These are phyloP conservation scores for Trichogramma dendrolimi DNA, from an alignment of 2,888 invertebrate species.

Conservation along the genomic window DNA sequence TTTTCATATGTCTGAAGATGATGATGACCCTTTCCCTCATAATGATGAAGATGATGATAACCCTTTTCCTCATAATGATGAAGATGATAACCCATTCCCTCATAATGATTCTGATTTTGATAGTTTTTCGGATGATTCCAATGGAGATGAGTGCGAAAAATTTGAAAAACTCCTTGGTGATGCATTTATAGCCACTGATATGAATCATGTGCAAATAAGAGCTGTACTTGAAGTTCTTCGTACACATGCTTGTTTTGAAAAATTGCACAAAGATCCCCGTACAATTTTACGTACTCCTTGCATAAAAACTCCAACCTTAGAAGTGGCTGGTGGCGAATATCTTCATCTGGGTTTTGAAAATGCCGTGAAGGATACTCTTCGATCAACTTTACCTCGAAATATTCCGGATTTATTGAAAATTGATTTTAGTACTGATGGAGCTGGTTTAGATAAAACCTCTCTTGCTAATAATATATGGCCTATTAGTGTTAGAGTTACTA, in stretches of 20 bases:
- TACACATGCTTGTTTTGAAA: background rate
- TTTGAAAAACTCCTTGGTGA: no score
- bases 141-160: no score
- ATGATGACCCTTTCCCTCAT: no score
- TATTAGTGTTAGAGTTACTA: background rate
- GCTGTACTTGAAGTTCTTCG: no score
- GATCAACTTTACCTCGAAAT: background rate
- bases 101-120: no score
- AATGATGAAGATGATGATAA: no score
- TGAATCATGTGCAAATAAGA: no score
- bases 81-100: no score
- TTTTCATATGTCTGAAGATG: no score
- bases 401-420: conserved; percentile 1
- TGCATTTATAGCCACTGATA: no score
- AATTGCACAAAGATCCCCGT: background rate
- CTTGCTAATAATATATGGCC: conserved; percentile 4
- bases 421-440: conserved; percentile 6
- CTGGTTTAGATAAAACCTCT: background rate
- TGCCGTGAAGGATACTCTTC: background rate
- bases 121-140: no score
- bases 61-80: no score
- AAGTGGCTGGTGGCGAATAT: conserved; percentile 4
- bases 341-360: background rate
- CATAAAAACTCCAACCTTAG: background rate
- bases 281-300: background rate